A percentile compares a stretch with the other conserved stretches of the same genome.
phyloP scores from a whole-genome alignment of 2,113 vertebrate species.

The Pica pica region DNA sequence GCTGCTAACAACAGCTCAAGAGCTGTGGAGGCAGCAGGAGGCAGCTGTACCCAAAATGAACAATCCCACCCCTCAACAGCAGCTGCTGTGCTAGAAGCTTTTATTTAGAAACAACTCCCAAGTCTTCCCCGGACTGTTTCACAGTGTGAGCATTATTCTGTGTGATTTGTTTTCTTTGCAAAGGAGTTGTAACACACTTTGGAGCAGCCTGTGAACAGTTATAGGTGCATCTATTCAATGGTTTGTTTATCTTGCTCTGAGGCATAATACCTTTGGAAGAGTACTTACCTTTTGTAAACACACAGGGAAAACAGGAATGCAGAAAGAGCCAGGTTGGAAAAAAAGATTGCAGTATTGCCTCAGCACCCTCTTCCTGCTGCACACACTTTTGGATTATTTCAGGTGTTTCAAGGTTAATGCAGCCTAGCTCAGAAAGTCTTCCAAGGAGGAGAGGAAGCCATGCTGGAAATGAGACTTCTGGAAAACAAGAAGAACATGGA shows the following conservation, averaged over 20 bases:
- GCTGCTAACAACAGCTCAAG: neutral
- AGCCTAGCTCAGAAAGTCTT: neutral
- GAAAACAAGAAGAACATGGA: neutral
- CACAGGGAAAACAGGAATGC: neutral
- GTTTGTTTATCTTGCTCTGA: neutral
- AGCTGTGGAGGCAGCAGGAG: neutral
- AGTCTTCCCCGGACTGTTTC: neutral
- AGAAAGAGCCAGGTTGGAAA: neutral
- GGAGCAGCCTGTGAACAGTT: neutral
- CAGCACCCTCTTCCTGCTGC: neutral
- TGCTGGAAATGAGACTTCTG: neutral
- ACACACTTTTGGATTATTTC: neutral
- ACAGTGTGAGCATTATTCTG: neutral
- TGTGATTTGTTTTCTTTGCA: neutral
- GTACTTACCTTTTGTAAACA: neutral
- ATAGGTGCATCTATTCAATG: accelerated
- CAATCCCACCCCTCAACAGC: neutral
- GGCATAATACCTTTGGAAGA: neutral
- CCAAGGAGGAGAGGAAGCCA: neutral
- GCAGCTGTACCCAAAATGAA: neutral
- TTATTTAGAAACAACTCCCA: neutral
- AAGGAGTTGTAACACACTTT: neutral
- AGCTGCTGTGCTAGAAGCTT: neutral
- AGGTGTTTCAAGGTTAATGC: neutral
- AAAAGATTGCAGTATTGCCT: neutral